A percentile compares a stretch with the other conserved stretches of the same genome.
phyloP scores from a whole-genome alignment of 2,888 invertebrate genomes.

The Ophonus ardosiacus region DNA sequence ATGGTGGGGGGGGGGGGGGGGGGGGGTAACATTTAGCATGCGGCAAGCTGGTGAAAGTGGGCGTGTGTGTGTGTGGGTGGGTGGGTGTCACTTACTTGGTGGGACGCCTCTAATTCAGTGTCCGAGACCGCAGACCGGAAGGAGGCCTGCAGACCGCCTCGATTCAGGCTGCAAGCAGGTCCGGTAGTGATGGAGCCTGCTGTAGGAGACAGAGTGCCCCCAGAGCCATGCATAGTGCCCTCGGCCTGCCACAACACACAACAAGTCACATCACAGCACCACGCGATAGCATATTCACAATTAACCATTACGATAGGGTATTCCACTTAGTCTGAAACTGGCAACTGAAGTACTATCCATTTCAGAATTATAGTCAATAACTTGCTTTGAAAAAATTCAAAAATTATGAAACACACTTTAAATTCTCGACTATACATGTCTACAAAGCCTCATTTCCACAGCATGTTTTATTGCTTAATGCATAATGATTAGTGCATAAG shows the following conservation, averaged over 20 bases:
- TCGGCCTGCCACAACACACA: slow-evolving; percentile 76
- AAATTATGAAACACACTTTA: too few relatives aligned
- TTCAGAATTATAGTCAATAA: too few relatives aligned
- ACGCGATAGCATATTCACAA: slow-evolving; percentile 39
- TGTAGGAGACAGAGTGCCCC: slow-evolving; percentile 78
- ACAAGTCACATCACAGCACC: slow-evolving; percentile 68
- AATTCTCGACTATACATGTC: too few relatives aligned
- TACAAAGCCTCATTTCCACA: too few relatives aligned
- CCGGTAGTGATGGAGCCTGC: slow-evolving; percentile 89
- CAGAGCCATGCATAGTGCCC: slow-evolving; percentile 84
- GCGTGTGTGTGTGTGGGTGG: too few relatives aligned
- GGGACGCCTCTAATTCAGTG: slow-evolving; percentile 91
- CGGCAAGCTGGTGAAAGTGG: slow-evolving; percentile 33
- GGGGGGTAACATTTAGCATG: slow-evolving; percentile 48
- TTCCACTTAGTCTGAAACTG: background rate
- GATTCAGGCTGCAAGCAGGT: slow-evolving; percentile 84
- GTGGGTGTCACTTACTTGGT: slow-evolving; percentile 42
- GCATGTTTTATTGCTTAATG: too few relatives aligned
- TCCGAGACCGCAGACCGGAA: slow-evolving; percentile 96
- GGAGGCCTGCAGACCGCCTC: slow-evolving; percentile 84
- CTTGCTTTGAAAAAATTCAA: too few relatives aligned
- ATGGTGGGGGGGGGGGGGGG: background rate
- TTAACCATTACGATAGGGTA: background rate
- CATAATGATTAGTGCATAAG: too few relatives aligned
- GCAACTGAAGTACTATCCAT: too few relatives aligned